A percentile compares a stretch with the other conserved stretches of the same genome.
These are phyloP conservation scores for Grammomys surdaster DNA, from an alignment of 2,113 vertebrate genomes.

Conservation along the genomic window DNA sequence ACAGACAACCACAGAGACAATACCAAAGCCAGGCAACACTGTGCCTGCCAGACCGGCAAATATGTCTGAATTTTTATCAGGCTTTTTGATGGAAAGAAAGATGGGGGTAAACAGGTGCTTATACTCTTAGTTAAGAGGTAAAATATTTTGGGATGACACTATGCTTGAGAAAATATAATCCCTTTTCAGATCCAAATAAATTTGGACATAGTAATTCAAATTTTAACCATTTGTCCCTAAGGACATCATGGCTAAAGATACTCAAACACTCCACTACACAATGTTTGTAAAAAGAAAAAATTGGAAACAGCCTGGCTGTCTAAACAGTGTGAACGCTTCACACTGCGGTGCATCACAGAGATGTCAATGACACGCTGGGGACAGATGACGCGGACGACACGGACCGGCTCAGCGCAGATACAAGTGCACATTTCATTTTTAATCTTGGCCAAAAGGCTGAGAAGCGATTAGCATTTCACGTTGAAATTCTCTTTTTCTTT, in stretches of 20 bases:
- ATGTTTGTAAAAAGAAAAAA: constrained; percentile 63
- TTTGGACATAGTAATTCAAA: not conserved
- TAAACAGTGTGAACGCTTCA: constrained; percentile 62
- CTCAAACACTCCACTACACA: not conserved
- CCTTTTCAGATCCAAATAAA: not conserved
- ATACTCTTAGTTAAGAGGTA: not conserved
- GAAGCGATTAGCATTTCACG: not conserved
- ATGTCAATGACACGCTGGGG: not conserved
- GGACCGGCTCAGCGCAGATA: not conserved
- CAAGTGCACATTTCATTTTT: not conserved
- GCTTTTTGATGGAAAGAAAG: not conserved
- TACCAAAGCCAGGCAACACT: not conserved
- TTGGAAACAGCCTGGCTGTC: constrained; percentile 60
- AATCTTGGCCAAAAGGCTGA: not conserved
- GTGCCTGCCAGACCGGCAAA: not conserved
- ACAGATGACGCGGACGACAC: not conserved
- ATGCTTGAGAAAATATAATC: not conserved
- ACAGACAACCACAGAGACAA: not conserved
- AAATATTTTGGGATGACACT: not conserved
- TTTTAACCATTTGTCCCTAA: constrained; percentile 38
- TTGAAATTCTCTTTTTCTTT: constrained; percentile 35
- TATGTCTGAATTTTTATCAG: not conserved
- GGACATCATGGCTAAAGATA: constrained; percentile 56
- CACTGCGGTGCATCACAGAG: not conserved
- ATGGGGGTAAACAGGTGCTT: not conserved